Conservation (phyloP, 1,140 invertebrate genomes). For the Semibalanus balanoides region DNA sequence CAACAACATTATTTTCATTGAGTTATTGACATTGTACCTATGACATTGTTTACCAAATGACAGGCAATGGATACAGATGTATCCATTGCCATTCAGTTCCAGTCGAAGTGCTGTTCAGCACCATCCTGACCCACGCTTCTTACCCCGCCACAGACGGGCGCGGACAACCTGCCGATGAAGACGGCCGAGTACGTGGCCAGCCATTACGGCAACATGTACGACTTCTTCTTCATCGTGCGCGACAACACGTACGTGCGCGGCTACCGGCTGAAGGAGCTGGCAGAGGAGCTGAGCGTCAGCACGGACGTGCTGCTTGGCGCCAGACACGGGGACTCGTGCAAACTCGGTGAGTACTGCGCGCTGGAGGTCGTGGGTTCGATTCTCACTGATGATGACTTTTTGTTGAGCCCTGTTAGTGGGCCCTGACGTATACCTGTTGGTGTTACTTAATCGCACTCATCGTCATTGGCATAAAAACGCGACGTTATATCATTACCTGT, state of each 20-base stretch:
- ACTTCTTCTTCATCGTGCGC: constrained; percentile 73
- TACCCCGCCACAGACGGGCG: no score
- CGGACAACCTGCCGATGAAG: constrained; percentile 25
- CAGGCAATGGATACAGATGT: no score
- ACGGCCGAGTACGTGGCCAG: constrained; percentile 75
- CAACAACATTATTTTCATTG: no score
- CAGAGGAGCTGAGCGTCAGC: constrained; percentile 61
- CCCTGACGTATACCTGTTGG: neutral
- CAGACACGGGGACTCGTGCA: neutral
- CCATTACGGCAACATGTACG: constrained; percentile 70
- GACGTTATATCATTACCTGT: no score
- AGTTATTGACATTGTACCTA: no score
- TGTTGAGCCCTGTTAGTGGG: neutral
- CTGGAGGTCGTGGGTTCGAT: neutral
- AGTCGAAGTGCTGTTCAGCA: no score
- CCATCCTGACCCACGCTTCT: no score
- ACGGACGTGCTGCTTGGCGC: constrained; percentile 59
- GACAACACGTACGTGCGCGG: constrained; percentile 69
- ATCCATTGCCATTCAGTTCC: no score
- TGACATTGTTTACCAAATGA: no score
- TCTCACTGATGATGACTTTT: neutral
- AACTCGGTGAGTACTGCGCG: neutral
- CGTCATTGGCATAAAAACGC: no score
- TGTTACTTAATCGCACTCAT: neutral
- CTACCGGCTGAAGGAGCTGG: constrained; percentile 46